Conservation (phyloP, 1,140 invertebrate genomes). For the Physella acuta region DNA sequence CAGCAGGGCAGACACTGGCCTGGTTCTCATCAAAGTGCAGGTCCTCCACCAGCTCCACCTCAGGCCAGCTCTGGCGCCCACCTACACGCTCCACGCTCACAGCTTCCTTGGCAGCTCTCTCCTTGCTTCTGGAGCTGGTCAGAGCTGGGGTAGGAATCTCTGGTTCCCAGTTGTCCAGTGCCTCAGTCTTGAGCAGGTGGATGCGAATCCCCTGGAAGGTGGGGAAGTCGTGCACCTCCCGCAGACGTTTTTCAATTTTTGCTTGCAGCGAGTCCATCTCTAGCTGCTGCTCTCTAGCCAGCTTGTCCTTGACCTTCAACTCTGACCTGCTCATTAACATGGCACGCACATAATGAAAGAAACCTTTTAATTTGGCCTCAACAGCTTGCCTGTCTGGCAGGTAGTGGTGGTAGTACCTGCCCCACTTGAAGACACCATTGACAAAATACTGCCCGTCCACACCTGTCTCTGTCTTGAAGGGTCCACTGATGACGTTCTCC, state of each 20-base stretch:
- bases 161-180: constrained; percentile 2
- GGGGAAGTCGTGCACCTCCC: constrained; percentile 9
- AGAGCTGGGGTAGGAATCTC: background rate
- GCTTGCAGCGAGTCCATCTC: background rate
- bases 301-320: background rate
- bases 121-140: background rate
- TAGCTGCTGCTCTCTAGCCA: background rate
- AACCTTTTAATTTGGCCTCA: constrained; percentile 11
- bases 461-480: background rate
- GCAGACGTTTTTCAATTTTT: constrained; percentile 11
- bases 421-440: constrained; percentile 18
- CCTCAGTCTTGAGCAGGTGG: background rate
- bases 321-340: background rate
- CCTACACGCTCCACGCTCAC: background rate
- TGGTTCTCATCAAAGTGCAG: constrained; percentile 8
- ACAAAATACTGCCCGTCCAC: background rate
- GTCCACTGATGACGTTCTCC: constrained; percentile 18
- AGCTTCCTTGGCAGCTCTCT: background rate
- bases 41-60: background rate
- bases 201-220: constrained; percentile 10
- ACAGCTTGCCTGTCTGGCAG: background rate
- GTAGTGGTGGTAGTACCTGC: background rate
- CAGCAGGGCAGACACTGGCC: background rate
- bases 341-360: constrained; percentile 7
- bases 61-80: too few species aligned